A percentile compares a stretch with the other conserved stretches of the same genome.
Conservation (phyloP, 2,888 invertebrate species). For the Drosophila affinis region DNA sequence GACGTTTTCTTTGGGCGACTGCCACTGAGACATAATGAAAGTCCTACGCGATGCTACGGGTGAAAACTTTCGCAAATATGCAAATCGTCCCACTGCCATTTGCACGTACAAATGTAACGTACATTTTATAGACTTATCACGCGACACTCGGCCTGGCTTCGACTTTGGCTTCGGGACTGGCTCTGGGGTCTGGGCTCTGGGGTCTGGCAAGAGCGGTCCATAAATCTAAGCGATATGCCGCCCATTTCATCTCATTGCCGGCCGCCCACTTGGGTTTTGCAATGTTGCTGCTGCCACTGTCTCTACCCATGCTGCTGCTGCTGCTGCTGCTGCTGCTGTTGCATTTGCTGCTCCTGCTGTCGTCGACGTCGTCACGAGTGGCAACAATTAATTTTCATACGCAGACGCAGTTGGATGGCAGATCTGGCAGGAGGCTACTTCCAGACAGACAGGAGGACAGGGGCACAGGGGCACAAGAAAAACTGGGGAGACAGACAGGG, state of each 20-base stretch:
- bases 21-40: slow-evolving; percentile 48
- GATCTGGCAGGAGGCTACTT: slow-evolving; percentile 35
- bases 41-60: slow-evolving; percentile 51
- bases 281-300: slow-evolving; percentile 21
- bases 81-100: slow-evolving; percentile 75
- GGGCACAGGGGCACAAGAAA: background rate
- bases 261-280: slow-evolving; percentile 67
- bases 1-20: slow-evolving; percentile 20
- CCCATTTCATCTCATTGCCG: slow-evolving; percentile 27
- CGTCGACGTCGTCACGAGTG: slow-evolving; percentile 73
- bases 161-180: slow-evolving; percentile 2
- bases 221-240: slow-evolving; percentile 74
- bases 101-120: slow-evolving; percentile 72
- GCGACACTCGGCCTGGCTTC: slow-evolving; percentile 59
- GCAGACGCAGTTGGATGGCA: slow-evolving; percentile 64
- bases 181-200: background rate
- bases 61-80: slow-evolving; percentile 61
- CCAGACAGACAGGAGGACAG: slow-evolving; percentile 10
- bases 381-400: slow-evolving; percentile 80
- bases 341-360: slow-evolving; percentile 19
- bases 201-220: slow-evolving; percentile 43
- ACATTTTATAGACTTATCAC: slow-evolving; percentile 78
- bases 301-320: slow-evolving; percentile 12
- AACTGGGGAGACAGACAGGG: slow-evolving; percentile 3
- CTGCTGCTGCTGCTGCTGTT: slow-evolving; percentile 5